Conservation (phyloP, 2,797 vertebrate genomes). For the Mastacembelus armatus region DNA sequence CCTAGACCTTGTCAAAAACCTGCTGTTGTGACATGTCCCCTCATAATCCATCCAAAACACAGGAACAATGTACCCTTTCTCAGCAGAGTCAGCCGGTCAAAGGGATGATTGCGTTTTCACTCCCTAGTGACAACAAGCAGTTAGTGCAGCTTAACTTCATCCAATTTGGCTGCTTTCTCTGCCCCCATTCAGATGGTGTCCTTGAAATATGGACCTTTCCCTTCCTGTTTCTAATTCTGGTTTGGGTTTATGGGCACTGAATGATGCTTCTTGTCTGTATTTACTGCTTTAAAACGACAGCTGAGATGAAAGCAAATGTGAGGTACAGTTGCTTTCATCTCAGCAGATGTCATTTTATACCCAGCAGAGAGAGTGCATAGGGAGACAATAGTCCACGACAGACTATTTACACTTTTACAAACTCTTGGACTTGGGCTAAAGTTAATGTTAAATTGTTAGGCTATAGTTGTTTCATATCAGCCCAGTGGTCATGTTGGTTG, state of each 20-base stretch:
- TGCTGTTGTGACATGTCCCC: constrained; percentile 86
- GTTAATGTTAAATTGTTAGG: too few relatives aligned
- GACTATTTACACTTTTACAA: constrained; percentile 1
- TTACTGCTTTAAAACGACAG: constrained; percentile 52
- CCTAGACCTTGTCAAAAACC: constrained; percentile 75
- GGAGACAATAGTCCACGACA: background rate
- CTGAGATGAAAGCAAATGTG: too few relatives aligned
- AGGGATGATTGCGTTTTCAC: constrained; percentile 61
- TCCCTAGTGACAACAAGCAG: constrained; percentile 70
- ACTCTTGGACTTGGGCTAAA: too few relatives aligned
- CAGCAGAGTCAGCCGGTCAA: constrained; percentile 40
- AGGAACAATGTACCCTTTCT: constrained; percentile 67
- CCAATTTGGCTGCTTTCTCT: constrained; percentile 50
- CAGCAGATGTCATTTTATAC: constrained; percentile 22
- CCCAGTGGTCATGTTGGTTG: background rate
- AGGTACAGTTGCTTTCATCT: constrained; percentile 51
- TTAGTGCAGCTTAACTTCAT: constrained; percentile 67
- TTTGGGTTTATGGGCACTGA: constrained; percentile 50
- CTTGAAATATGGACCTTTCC: constrained; percentile 45
- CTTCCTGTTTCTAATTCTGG: constrained; percentile 22
- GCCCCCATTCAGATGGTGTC: constrained; percentile 26
- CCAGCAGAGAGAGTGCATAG: background rate
- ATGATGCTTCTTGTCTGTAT: constrained; percentile 64
- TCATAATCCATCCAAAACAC: constrained; percentile 79
- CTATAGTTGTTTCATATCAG: background rate